Evolutionary conservation across 1,140 invertebrate species (phyloP).

Genomic region (Liolophura sinensis): DNA sequence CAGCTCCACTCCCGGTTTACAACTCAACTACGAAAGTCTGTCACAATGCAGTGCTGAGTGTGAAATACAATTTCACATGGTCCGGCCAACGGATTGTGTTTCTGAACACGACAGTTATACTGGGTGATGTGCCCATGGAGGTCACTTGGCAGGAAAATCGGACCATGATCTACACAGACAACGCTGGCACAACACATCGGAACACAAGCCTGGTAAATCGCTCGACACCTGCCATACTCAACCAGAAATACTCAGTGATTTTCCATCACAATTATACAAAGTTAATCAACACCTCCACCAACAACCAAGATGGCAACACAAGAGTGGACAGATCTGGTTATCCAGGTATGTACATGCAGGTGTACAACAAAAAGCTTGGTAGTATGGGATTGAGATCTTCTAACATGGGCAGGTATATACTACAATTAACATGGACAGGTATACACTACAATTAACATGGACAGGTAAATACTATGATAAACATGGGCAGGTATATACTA

Average conservation of each 20-base stretch:
- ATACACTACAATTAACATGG: too few relatives aligned
- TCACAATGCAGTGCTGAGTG: slow-evolving; percentile 29
- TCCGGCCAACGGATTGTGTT: slow-evolving; percentile 12
- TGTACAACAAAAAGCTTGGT: too few relatives aligned
- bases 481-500: too few relatives aligned
- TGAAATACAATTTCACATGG: slow-evolving; percentile 32
- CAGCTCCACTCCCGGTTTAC: slow-evolving; percentile 5
- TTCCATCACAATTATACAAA: slow-evolving; percentile 16
- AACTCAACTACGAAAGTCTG: slow-evolving; percentile 1
- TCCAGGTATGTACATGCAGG: slow-evolving; percentile 17
- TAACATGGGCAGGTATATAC: too few relatives aligned
- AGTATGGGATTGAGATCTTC: too few relatives aligned
- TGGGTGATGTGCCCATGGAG: slow-evolving; percentile 15
- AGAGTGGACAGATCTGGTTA: slow-evolving; percentile 17
- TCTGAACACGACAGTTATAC: slow-evolving; percentile 22
- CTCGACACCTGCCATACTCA: slow-evolving; percentile 5
- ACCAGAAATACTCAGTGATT: slow-evolving; percentile 19
- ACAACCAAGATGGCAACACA: slow-evolving; percentile 13
- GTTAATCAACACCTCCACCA: slow-evolving; percentile 1
- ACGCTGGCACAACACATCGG: neutral
- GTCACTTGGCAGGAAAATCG: neutral
- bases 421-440: too few relatives aligned
- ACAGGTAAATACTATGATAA: too few relatives aligned
- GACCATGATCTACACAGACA: neutral
- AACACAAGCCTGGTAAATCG: neutral